A percentile compares a stretch with the other conserved stretches of the same genome.
phyloP scores from a whole-genome alignment of 2,888 invertebrate species.

The Tipula unca region DNA sequence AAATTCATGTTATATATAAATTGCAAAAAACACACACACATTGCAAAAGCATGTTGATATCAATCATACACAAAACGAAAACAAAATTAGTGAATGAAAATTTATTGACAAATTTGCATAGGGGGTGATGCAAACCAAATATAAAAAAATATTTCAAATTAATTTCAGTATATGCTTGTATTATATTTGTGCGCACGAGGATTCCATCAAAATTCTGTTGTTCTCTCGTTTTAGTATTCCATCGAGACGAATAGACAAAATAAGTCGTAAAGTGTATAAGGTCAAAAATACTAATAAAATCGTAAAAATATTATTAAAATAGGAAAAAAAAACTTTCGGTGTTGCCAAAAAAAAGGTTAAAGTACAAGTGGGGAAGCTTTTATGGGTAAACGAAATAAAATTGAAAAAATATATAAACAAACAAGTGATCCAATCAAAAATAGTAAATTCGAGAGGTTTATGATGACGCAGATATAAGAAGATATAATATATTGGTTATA shows the following conservation, averaged over 20 bases:
- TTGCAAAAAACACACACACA: neutral
- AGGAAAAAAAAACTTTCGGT: neutral
- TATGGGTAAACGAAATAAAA: neutral
- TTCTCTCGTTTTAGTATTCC: neutral
- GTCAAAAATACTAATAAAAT: neutral
- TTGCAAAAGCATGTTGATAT: neutral
- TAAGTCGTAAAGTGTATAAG: neutral
- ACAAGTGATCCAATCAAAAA: neutral
- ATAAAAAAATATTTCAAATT: neutral
- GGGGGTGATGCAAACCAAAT: neutral
- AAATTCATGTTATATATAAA: neutral
- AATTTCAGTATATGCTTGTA: neutral
- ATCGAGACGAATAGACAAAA: neutral
- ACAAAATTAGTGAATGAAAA: neutral
- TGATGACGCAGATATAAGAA: neutral
- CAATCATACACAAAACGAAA: neutral
- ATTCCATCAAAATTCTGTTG: neutral
- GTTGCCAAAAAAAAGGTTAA: neutral
- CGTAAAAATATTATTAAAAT: conserved; percentile 3
- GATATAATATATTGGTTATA: neutral
- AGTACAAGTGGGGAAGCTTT: neutral
- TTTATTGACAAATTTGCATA: neutral
- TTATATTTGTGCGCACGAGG: neutral
- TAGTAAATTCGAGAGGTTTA: neutral
- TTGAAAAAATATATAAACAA: neutral